phyloP scores from a whole-genome alignment of 2,888 invertebrate genomes.

The Chrysolina oricalcia region DNA sequence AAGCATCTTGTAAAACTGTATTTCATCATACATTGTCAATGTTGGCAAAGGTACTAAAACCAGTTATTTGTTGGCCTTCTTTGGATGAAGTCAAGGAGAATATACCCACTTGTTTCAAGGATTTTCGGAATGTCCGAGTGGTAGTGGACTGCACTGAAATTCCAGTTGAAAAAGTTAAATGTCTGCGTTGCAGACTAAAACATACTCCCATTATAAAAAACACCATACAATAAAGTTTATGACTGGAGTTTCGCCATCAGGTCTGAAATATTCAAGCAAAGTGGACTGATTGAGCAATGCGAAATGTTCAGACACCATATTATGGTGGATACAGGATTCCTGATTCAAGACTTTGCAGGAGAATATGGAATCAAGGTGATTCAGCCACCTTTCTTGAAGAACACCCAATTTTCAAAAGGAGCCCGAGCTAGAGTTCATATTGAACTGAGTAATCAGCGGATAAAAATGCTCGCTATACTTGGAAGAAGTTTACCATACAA shows the following conservation, averaged over 20 bases:
- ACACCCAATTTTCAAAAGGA: not conserved
- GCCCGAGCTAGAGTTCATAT: no score
- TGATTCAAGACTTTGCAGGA: not conserved
- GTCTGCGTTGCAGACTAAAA: not conserved
- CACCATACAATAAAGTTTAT: not conserved
- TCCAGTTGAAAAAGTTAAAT: not conserved
- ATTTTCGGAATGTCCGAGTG: not conserved
- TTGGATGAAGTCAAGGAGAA: not conserved
- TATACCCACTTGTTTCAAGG: not conserved
- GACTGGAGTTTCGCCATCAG: not conserved
- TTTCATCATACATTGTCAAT: not conserved
- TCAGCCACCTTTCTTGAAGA: no score
- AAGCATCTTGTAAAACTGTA: not conserved
- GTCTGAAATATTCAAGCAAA: not conserved
- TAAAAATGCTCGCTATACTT: no score
- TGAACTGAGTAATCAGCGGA: no score
- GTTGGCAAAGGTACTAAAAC: not conserved
- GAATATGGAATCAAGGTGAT: not conserved
- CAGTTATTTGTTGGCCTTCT: not conserved
- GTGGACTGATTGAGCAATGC: not conserved
- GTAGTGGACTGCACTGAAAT: constrained; percentile 1
- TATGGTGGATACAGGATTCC: not conserved
- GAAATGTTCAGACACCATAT: not conserved
- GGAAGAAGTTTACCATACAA: no score
- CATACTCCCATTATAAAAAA: not conserved